These are phyloP conservation scores for Ecliptopera silaceata DNA, from an alignment of 2,888 invertebrate species.

Conservation along the genomic window DNA sequence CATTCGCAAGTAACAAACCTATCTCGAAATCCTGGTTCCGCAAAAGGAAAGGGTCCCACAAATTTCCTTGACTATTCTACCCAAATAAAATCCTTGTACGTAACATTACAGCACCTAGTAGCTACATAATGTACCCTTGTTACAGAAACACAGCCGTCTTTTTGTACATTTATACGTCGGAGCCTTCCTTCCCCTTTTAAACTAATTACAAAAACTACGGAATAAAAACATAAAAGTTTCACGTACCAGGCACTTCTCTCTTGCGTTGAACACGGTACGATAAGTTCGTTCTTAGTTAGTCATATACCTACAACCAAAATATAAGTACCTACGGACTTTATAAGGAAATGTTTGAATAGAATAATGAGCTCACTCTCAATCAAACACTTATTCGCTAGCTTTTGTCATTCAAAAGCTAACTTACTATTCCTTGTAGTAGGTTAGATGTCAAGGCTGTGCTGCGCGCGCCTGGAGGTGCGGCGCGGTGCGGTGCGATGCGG, in stretches of 20 bases:
- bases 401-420: too few relatives aligned
- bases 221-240: slow-evolving; percentile 11
- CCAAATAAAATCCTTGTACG: slow-evolving; percentile 23
- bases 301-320: too few relatives aligned
- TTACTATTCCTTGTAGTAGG: too few relatives aligned
- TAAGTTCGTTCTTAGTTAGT: not conserved
- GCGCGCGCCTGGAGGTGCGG: too few relatives aligned
- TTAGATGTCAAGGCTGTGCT: too few relatives aligned
- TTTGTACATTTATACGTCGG: not conserved
- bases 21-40: slow-evolving; percentile 8
- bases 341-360: too few relatives aligned
- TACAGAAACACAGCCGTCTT: slow-evolving; percentile 4
- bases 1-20: slow-evolving; percentile 20
- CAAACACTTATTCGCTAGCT: too few relatives aligned
- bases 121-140: slow-evolving; percentile 18
- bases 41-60: slow-evolving; percentile 13
- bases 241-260: not conserved
- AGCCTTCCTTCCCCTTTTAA: slow-evolving; percentile 6
- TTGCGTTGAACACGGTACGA: not conserved
- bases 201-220: slow-evolving; percentile 19
- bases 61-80: slow-evolving; percentile 19
- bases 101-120: slow-evolving; percentile 6
- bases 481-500: not conserved
- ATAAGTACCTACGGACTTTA: too few relatives aligned
- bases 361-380: too few relatives aligned